phyloP scores from a whole-genome alignment of 2,888 invertebrate species.

The Pediacus dermestoides region DNA sequence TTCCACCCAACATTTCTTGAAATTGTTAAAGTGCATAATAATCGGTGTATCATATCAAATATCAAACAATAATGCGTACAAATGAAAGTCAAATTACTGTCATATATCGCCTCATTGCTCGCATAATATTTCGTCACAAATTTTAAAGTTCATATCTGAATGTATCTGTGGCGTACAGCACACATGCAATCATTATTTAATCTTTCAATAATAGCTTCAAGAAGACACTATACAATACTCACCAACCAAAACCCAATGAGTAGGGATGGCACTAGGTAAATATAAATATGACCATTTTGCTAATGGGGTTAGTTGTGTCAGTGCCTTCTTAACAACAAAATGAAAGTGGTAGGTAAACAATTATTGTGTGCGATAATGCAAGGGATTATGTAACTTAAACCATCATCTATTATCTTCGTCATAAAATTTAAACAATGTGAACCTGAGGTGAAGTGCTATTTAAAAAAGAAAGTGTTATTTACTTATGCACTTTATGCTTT shows the following conservation, averaged over 20 bases:
- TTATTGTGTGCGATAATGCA: not conserved
- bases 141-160: slow-evolving; percentile 28
- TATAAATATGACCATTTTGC: slow-evolving; percentile 19
- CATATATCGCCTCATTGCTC: slow-evolving; percentile 13
- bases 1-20: too few species aligned
- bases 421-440: not conserved
- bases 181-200: slow-evolving; percentile 27
- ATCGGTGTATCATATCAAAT: too few species aligned
- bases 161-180: slow-evolving; percentile 9
- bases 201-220: slow-evolving; percentile 26
- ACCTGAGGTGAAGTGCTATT: not conserved
- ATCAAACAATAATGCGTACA: too few species aligned
- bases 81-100: slow-evolving; percentile 22
- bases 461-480: too few species aligned
- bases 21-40: too few species aligned
- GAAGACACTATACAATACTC: too few species aligned
- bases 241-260: slow-evolving; percentile 13
- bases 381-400: not conserved
- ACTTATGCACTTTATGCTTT: slow-evolving; percentile 8
- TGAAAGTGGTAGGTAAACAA: slow-evolving; percentile 13
- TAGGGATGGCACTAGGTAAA: slow-evolving; percentile 13
- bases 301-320: slow-evolving; percentile 8
- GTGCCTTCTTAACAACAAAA: slow-evolving; percentile 14
- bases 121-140: slow-evolving; percentile 22
- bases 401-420: slow-evolving; percentile 2